These are phyloP conservation scores for Drosophila leonis DNA, from an alignment of 2,888 invertebrate genomes.

Conservation along the genomic window DNA sequence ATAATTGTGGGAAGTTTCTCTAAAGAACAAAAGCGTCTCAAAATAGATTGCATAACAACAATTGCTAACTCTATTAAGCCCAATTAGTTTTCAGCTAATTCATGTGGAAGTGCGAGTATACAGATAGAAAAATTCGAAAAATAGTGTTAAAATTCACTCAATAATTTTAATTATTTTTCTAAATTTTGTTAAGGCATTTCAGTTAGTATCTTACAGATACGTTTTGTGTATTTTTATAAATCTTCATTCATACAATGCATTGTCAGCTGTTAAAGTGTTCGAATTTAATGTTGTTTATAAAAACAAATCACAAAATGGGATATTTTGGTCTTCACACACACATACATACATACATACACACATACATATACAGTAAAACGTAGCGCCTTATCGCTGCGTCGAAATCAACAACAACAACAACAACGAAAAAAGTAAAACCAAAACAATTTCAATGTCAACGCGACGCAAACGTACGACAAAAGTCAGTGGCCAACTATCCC, in stretches of 20 bases:
- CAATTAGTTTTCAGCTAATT: slow-evolving; percentile 6
- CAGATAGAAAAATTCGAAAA: neutral
- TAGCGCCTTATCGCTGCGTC: slow-evolving; percentile 77
- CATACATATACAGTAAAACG: slow-evolving; percentile 32
- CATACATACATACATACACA: slow-evolving; percentile 2
- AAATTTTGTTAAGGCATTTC: neutral
- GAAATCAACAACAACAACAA: slow-evolving; percentile 69
- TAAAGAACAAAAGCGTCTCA: slow-evolving; percentile 25
- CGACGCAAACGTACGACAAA: slow-evolving; percentile 52
- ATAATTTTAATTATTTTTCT: no score
- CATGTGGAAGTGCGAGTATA: neutral
- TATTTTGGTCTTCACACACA: slow-evolving; percentile 51
- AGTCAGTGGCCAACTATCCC: slow-evolving; percentile 74
- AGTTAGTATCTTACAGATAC: slow-evolving; percentile 30
- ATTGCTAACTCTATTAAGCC: slow-evolving; percentile 6
- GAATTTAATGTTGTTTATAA: slow-evolving; percentile 70
- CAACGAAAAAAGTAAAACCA: slow-evolving; percentile 46
- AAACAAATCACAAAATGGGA: slow-evolving; percentile 70
- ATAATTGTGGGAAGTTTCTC: slow-evolving; percentile 48
- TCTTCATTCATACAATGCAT: slow-evolving; percentile 43
- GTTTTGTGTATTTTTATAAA: slow-evolving; percentile 15
- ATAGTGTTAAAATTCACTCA: no score
- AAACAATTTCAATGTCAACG: slow-evolving; percentile 82
- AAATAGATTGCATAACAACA: slow-evolving; percentile 18
- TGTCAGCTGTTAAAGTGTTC: slow-evolving; percentile 52